phyloP scores from a whole-genome alignment of 2,888 invertebrate genomes.

The Bursaphelenchus okinawaensis region DNA sequence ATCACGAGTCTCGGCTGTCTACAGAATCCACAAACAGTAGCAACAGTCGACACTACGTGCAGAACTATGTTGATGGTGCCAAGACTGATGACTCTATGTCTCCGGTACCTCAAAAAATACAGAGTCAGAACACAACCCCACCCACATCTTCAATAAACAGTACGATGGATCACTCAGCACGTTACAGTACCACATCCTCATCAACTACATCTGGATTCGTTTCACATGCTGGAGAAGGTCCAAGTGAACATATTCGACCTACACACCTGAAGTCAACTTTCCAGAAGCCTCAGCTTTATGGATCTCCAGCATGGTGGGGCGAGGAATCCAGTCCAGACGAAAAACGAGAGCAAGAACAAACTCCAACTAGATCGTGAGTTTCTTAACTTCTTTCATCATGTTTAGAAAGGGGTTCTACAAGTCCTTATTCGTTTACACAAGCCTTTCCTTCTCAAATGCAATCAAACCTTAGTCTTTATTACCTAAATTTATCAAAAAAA shows the following conservation, averaged over 20 bases:
- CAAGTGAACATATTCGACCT: conserved; percentile 19
- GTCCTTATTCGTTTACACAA: too few species aligned
- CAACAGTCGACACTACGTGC: conserved; percentile 3
- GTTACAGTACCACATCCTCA: conserved; percentile 31
- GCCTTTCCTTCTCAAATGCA: too few species aligned
- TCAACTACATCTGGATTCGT: conserved; percentile 36
- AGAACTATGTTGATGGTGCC: background rate
- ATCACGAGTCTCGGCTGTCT: conserved; percentile 26
- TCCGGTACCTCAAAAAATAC: conserved; percentile 3
- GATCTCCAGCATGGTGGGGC: conserved; percentile 18
- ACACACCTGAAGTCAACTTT: conserved; percentile 10
- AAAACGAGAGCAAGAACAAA: background rate
- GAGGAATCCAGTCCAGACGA: conserved; percentile 9
- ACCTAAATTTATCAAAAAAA: too few species aligned
- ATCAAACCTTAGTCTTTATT: background rate
- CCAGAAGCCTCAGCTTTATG: conserved; percentile 10
- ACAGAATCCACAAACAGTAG: conserved; percentile 25
- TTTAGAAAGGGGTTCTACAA: too few species aligned
- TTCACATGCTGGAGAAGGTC: conserved; percentile 24
- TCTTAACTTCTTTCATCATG: too few species aligned
- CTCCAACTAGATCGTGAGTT: conserved; percentile 16
- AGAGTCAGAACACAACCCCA: conserved; percentile 6
- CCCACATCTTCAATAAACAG: conserved; percentile 18
- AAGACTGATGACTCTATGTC: conserved; percentile 13
- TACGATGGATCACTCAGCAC: conserved; percentile 14